Evolutionary conservation across 2,888 invertebrate species (phyloP).

Genomic region (Drosophila recens): DNA sequence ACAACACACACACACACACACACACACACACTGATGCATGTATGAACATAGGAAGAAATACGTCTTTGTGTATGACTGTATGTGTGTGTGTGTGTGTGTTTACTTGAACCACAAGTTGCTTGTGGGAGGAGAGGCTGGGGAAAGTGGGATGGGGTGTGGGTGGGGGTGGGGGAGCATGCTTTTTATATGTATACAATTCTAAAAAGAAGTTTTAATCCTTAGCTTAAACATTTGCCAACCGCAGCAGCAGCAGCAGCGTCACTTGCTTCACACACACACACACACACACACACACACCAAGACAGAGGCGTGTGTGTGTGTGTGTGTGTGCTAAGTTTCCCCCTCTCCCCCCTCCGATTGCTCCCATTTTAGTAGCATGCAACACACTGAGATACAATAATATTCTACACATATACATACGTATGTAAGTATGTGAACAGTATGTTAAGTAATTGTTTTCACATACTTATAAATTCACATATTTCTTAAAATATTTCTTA

Average conservation of each 20-base stretch:
- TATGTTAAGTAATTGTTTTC: no score
- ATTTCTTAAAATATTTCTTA: no score
- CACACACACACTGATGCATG: constrained; percentile 9
- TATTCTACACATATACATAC: no score
- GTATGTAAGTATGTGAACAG: no score
- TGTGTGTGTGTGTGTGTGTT: constrained; percentile 20
- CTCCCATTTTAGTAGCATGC: no score
- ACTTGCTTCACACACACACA: constrained; percentile 34
- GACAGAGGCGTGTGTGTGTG: constrained; percentile 2
- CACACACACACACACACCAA: constrained; percentile 18
- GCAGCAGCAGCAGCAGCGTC: constrained; percentile 50
- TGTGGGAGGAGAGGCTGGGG: not conserved
- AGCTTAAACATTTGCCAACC: constrained; percentile 81
- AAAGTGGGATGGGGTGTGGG: not conserved
- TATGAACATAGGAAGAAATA: constrained; percentile 1
- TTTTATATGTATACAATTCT: constrained; percentile 76
- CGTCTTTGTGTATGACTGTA: not conserved
- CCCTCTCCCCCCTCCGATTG: no score
- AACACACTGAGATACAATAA: no score
- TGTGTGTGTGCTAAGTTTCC: constrained; percentile 7
- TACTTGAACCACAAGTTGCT: constrained; percentile 14
- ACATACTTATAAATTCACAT: no score
- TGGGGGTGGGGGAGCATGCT: constrained; percentile 14
- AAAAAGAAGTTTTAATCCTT: constrained; percentile 81
- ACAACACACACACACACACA: constrained; percentile 34